Base-by-base conservation (phyloP, 2,888 invertebrate species). In the Iselma pallidipennis region DNA sequence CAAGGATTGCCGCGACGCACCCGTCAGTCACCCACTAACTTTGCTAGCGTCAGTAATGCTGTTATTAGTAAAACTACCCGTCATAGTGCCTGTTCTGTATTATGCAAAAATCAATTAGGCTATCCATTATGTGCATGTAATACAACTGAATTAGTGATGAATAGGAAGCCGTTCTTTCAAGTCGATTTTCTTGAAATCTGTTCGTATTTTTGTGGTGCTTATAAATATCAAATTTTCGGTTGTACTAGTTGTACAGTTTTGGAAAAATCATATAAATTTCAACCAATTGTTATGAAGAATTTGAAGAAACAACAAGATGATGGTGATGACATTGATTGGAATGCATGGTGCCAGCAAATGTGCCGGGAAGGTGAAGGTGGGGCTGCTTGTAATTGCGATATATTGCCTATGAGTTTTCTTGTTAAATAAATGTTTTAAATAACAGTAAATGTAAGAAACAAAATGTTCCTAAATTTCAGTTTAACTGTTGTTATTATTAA, bases 311-410 rank as follows among this genome's bases (percentile, higher is more conserved):
- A 26, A 26, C 14, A 16, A 16, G 4, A 6, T 9, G 37, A 37
- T 37, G 28, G 55, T 33, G 23, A 55, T 4, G 51, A 57, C 14
- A 60, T 76, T 54, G 85, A 89, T 56, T 90, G 90, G 90, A 79
- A 85, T 16, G 82, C 84, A 57, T 86, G 90, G 86, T 91, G 91
- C 80, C 83, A 84, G 71, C 78, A 83, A 5, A 86, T 89, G 72
- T 91, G 91, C 78, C 81, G 84, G 33, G 85, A 85, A 72, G 90
- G 89, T 1, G 87, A 89, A 68, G 91, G 91, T 58, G 91, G 91
- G n/a, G 86, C 87, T 25, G 89, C 90, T 65, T 91, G 91, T 83
- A 88, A 89, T 80, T 91, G 91, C 80, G 89, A 91, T 80, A 82
- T 89, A 57, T 82, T 87, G 50, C 90, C 91, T 1, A 86, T 88